phyloP scores from a whole-genome alignment of 2,797 vertebrate species.

The Chiroxiphia lanceolata region DNA sequence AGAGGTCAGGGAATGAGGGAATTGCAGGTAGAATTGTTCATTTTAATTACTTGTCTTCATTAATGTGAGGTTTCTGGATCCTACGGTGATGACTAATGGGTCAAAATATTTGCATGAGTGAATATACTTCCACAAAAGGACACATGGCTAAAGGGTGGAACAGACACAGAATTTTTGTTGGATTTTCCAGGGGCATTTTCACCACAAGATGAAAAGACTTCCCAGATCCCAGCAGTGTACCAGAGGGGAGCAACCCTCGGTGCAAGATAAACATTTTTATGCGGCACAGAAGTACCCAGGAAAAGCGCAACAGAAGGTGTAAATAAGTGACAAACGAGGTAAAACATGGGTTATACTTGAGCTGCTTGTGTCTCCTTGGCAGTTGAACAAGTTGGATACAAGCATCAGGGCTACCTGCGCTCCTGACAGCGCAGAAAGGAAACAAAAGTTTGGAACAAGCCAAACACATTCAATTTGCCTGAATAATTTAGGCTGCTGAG shows the following conservation, averaged over 20 bases:
- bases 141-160: neutral
- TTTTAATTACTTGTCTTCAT: slow-evolving; percentile 52
- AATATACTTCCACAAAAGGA: neutral
- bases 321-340: neutral
- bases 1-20: neutral
- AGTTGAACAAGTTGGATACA: neutral
- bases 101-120: slow-evolving; percentile 26
- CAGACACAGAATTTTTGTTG: neutral
- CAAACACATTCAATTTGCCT: slow-evolving; percentile 53
- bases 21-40: neutral
- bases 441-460: slow-evolving; percentile 53
- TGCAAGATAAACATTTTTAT: neutral
- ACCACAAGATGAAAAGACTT: neutral
- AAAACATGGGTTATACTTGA: neutral
- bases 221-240: neutral
- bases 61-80: slow-evolving; percentile 27
- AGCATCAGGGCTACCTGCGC: slow-evolving; percentile 17
- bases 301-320: neutral
- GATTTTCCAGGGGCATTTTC: neutral
- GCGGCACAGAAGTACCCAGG: neutral
- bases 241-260: neutral
- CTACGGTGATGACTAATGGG: neutral
- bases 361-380: neutral
- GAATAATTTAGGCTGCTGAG: slow-evolving; percentile 58
- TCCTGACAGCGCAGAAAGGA: slow-evolving; percentile 46